Evolutionary conservation across 53 echinoderm and acorn worm species (phyloP), one percentile per base, ranked within the genome.

Genomic region (Stichopus horrens): DNA sequence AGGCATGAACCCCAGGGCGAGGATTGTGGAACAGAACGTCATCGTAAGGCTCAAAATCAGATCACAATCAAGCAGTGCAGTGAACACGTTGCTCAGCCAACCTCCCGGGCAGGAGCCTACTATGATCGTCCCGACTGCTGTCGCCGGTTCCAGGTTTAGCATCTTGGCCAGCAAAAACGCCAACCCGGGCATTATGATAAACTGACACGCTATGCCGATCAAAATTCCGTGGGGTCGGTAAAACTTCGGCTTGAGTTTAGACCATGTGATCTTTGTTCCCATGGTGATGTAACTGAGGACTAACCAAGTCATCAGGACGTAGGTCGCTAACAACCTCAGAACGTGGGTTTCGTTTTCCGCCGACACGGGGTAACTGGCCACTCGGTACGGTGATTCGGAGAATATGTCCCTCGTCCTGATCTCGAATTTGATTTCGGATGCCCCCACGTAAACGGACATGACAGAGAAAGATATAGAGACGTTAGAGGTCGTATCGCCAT

Each of bases 61-160:
- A 73, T 94, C 94, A 59, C 91, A 88, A 54, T 90, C 91, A 23
- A 92, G 76, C 5, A 94, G 91, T 13, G 92, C 83, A 57, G 90
- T 86, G 57, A 94, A 88, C 19, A 94, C 67, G 77, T 94, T 94
- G 82, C 94, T 94, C 7, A 92, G 56, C 94, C 94, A 94, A 11
- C 94, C 94, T 51, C 94, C 94, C 8, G 94, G 94, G 53, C 92
- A 92, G 0, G 94, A 90, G 18, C 94, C 94, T 14, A 78, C 89
- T 37, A 89, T 90, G 51, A 94, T 87, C 0, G 92, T 75, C 21
- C 92, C 94, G 9, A 94, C 90, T 0, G 94, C 89, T 21, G 76
- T 78, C 6, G 90, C 74, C 21, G 92, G 81, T 37, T 92, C 88
- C 55, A 94, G 86, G n/a, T 89, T 86, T 73, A 92, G 76, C 5